Evolutionary conservation across 1,140 invertebrate genomes (phyloP).

Genomic region (Neomicropteryx cornuta): DNA sequence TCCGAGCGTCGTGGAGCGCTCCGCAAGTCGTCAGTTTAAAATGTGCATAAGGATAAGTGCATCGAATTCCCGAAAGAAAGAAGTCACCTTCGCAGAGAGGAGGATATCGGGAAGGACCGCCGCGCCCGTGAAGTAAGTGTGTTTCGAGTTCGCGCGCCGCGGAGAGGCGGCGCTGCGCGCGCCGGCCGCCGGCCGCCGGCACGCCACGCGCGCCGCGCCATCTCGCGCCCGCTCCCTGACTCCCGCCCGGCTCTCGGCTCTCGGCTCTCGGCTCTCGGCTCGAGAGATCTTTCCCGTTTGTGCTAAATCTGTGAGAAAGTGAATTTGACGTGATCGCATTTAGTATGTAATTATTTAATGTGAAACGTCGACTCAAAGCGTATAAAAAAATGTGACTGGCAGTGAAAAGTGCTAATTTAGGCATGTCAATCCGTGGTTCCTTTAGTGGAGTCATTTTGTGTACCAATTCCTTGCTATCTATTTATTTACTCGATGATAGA

Average conservation of each 20-base stretch:
- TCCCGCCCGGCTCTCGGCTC: constrained; percentile 19
- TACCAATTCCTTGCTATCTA: too few species aligned
- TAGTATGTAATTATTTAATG: too few species aligned
- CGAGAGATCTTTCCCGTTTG: background rate
- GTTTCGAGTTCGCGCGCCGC: constrained; percentile 17
- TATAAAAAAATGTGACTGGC: too few species aligned
- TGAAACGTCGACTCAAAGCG: too few species aligned
- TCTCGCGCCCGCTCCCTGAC: constrained; percentile 20
- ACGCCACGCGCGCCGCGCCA: constrained; percentile 21
- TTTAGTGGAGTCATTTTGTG: too few species aligned
- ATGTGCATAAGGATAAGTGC: constrained; percentile 42
- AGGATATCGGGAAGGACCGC: constrained; percentile 34
- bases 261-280: background rate
- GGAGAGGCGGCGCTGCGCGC: constrained; percentile 15
- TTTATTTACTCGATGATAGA: too few species aligned
- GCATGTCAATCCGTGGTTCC: too few species aligned
- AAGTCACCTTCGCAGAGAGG: constrained; percentile 37
- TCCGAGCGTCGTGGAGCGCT: constrained; percentile 42
- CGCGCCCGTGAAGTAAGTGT: constrained; percentile 20
- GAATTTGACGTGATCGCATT: too few species aligned
- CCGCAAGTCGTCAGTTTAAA: constrained; percentile 40
- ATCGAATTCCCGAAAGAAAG: constrained; percentile 43
- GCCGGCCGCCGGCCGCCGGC: constrained; percentile 24
- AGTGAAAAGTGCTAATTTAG: too few species aligned
- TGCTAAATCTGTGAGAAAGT: too few species aligned